A percentile compares a stretch with the other conserved stretches of the same genome.
Conservation (phyloP, 2,797 vertebrate genomes). For the Xenops minutus region DNA sequence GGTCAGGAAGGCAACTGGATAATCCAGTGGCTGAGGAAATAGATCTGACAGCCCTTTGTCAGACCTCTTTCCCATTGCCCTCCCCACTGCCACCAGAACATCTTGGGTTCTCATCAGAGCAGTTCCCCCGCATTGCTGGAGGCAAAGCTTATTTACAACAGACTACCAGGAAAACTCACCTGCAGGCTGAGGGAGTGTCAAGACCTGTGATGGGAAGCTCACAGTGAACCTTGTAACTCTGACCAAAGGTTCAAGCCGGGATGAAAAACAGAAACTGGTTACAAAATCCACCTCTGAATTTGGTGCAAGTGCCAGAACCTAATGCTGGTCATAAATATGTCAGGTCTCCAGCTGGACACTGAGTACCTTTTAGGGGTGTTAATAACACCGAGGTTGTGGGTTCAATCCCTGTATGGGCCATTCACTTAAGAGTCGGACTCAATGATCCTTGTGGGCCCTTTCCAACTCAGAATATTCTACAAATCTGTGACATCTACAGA, state of each 20-base stretch:
- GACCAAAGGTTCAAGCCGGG: neutral
- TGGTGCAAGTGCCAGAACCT: neutral
- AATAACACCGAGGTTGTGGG: fast-evolving
- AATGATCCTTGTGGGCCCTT: neutral
- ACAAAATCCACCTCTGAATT: neutral
- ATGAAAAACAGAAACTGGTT: neutral
- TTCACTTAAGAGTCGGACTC: fast-evolving
- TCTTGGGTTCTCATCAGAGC: fast-evolving
- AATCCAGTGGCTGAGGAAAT: neutral
- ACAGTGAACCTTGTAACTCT: neutral
- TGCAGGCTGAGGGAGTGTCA: neutral
- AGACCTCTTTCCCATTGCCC: neutral
- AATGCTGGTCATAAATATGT: fast-evolving
- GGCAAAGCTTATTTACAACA: neutral
- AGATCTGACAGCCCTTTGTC: neutral
- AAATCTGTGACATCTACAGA: neutral
- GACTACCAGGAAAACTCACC: neutral
- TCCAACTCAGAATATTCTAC: neutral
- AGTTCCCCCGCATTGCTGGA: neutral
- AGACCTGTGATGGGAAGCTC: neutral
- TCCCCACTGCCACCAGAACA: neutral
- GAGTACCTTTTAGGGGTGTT: neutral
- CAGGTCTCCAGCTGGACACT: neutral
- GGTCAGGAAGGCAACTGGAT: fast-evolving
- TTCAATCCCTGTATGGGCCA: neutral